Percentiles rank a stretch among this genome's conserved stretches.
phyloP scores from a whole-genome alignment of 2,797 vertebrate genomes.

The Bufotes viridis region DNA sequence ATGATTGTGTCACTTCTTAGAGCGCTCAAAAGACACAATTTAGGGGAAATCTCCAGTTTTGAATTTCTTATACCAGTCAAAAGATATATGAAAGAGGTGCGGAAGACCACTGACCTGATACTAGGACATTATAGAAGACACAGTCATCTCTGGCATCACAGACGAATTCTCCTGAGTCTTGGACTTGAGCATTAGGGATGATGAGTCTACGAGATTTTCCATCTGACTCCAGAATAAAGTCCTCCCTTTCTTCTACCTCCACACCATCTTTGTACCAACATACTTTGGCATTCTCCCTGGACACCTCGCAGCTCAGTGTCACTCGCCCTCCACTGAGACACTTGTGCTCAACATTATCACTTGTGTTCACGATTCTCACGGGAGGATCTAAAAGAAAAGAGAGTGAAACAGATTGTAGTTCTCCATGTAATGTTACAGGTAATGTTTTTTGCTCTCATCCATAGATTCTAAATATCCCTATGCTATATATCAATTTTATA shows the following conservation, averaged over 20 bases:
- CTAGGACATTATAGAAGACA: constrained; percentile 84
- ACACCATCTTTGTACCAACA: constrained; percentile 92
- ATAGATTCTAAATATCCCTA: too few relatives aligned
- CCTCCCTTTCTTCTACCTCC: constrained; percentile 81
- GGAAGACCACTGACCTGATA: background rate
- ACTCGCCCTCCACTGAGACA: constrained; percentile 83
- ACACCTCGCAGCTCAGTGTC: constrained; percentile 88
- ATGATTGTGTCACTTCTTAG: background rate
- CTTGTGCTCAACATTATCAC: constrained; percentile 82
- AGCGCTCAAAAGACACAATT: background rate
- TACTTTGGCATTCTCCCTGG: constrained; percentile 77
- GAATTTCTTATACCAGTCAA: background rate
- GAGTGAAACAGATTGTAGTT: accelerated
- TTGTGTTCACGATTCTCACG: constrained; percentile 83
- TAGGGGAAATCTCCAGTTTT: background rate
- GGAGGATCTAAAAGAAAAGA: constrained; percentile 80
- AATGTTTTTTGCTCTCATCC: too few relatives aligned
- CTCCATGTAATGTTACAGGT: too few relatives aligned
- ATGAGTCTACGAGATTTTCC: constrained; percentile 81
- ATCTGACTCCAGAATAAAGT: constrained; percentile 81
- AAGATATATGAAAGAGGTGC: background rate
- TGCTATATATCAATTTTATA: too few relatives aligned
- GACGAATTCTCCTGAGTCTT: constrained; percentile 90
- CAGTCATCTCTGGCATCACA: constrained; percentile 89
- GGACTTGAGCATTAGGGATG: constrained; percentile 77